Evolutionary conservation across 1,140 invertebrate species (phyloP), one percentile per base, ranked within the genome.

Genomic region (Hydropsyche tenuis): DNA sequence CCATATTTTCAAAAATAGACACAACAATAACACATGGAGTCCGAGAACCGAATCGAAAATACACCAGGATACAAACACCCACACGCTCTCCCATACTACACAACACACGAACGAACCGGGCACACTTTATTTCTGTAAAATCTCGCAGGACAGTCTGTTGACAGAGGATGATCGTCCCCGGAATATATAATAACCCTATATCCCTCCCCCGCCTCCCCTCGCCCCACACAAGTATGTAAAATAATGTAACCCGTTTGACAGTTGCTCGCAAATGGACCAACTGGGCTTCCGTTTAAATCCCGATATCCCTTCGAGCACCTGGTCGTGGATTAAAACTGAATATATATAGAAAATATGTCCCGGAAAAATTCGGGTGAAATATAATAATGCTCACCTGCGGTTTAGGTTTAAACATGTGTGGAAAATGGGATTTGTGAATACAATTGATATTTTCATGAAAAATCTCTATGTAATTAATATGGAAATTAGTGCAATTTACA

Each of bases 101-200:
- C 45, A 48, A 2, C 3, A 48, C 16, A n/a, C 16, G 45, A 16
- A 14, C 45, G 16, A 43, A 43, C 37, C 5, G 11, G 3, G 11
- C 14, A 48, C 45, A 48, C 3, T n/a, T 53, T 53, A 53, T 53
- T 16, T 53, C 48, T 14, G 48, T 7, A 20, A 66, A 66, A 66
- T 66, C 63, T 66, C 63, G 22, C 63, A 66, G 63, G 63, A 43
- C 63, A 43, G 30, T 66, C 12, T 66, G 63, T 66, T 66, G 63
- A 66, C 63, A 66, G 63, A 45, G 63, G 63, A 66, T 66, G 63
- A 66, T 66, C 63, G 63, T 66, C 42, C 63, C 37, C 42, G 42
- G 63, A 66, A 66, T 66, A 66, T 66, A 66, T 66, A 66, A 66
- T 66, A 66, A 43, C 63, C 42, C 27, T 9, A n/a, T n/a, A n/a